These are phyloP conservation scores for Chrysochloris asiatica DNA, from an alignment of 2,113 vertebrate genomes.

Conservation along the genomic window DNA sequence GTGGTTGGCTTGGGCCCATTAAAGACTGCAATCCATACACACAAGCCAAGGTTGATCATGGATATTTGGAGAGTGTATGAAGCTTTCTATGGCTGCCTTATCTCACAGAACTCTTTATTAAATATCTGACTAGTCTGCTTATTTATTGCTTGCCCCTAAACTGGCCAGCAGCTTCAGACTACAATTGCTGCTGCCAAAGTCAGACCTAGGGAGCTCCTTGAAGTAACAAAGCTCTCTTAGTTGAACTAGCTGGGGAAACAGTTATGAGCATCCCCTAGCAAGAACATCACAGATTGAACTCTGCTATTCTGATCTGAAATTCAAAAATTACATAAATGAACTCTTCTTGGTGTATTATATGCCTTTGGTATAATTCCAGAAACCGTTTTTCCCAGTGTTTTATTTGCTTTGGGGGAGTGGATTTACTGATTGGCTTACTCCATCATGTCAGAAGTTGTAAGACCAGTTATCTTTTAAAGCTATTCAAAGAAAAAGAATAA, in stretches of 20 bases:
- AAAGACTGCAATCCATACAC: background rate
- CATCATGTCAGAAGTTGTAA: background rate
- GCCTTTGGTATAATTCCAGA: constrained; percentile 6
- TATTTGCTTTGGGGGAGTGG: background rate
- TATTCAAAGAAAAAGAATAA: constrained; percentile 3
- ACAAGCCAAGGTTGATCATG: background rate
- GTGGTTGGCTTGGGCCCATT: background rate
- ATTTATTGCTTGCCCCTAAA: background rate
- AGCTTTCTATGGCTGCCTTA: background rate
- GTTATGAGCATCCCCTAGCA: background rate
- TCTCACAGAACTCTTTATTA: background rate
- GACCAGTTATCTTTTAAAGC: constrained; percentile 25
- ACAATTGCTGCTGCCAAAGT: background rate
- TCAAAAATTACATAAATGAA: background rate
- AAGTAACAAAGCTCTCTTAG: background rate
- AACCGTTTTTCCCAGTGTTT: background rate
- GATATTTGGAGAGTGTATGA: constrained; percentile 14
- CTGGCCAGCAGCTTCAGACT: background rate
- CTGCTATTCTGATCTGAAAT: background rate
- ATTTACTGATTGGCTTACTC: background rate
- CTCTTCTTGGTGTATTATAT: background rate
- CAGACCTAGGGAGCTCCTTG: background rate
- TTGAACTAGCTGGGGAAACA: background rate
- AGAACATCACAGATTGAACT: background rate
- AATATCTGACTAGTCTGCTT: background rate